These are phyloP conservation scores for Malurus leucopterus DNA, from an alignment of 2,797 vertebrate genomes.

Conservation along the genomic window DNA sequence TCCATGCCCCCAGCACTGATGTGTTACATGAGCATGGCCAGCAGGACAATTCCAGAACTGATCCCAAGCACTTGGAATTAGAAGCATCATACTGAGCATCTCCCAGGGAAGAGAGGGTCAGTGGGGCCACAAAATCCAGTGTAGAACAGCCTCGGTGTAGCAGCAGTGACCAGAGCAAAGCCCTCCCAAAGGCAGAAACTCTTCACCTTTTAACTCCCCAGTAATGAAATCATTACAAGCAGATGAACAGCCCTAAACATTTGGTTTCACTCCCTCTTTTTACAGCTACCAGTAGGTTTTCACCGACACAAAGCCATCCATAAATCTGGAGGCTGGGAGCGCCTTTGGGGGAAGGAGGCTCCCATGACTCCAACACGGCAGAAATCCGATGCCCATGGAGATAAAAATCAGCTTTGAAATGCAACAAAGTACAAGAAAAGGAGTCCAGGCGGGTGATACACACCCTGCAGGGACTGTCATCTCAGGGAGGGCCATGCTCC, in stretches of 20 bases:
- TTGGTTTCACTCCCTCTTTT: not conserved
- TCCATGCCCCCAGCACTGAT: fast-evolving
- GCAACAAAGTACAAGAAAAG: not conserved
- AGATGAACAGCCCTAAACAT: not conserved
- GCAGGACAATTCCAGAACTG: not conserved
- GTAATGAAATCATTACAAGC: not conserved
- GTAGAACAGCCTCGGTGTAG: not conserved
- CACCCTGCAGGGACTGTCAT: not conserved
- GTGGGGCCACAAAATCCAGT: not conserved
- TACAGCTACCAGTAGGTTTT: not conserved
- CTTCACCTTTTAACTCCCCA: not conserved
- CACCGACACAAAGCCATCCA: not conserved
- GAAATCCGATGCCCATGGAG: not conserved
- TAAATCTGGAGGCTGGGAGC: not conserved
- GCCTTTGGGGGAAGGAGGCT: not conserved
- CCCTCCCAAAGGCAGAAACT: not conserved
- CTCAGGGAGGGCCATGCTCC: not conserved
- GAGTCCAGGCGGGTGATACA: fast-evolving
- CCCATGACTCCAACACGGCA: not conserved
- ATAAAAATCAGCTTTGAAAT: not conserved
- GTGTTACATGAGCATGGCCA: fast-evolving
- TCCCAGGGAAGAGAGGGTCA: not conserved
- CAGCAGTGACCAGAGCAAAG: not conserved
- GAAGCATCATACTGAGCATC: not conserved
- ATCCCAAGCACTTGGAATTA: not conserved